phyloP scores from a whole-genome alignment of 2,888 invertebrate species.

The Anthoptus insignis region DNA sequence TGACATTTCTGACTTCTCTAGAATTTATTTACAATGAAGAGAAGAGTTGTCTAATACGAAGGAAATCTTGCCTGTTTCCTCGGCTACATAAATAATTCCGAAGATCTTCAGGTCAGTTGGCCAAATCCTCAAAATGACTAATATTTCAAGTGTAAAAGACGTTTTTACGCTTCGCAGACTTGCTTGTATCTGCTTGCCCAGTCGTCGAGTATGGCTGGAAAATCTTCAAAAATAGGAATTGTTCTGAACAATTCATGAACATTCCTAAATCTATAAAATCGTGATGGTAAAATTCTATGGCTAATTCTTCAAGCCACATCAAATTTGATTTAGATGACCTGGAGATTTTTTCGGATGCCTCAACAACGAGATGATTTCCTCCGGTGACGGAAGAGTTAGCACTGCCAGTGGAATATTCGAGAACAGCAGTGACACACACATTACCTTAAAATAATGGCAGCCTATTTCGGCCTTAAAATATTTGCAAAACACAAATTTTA shows the following conservation, averaged over 20 bases:
- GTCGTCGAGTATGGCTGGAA: neutral
- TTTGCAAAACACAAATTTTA: conserved; percentile 30
- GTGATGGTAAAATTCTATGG: too few species aligned
- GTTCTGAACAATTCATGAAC: neutral
- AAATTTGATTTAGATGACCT: too few species aligned
- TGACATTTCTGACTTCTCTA: neutral
- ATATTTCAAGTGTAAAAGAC: neutral
- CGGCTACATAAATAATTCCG: neutral
- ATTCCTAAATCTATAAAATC: neutral
- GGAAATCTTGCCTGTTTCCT: neutral
- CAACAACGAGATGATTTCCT: neutral
- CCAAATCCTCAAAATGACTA: neutral
- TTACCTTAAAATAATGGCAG: conserved; percentile 37
- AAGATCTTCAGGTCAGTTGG: neutral
- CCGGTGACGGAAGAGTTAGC: neutral
- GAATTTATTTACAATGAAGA: neutral
- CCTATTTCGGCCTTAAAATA: conserved; percentile 35
- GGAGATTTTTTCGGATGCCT: neutral
- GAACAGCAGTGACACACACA: conserved; percentile 5
- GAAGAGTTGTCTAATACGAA: neutral
- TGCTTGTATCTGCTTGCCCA: neutral
- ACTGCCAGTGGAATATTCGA: neutral
- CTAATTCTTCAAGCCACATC: too few species aligned
- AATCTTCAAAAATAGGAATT: neutral
- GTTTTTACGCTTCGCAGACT: neutral